Evolutionary conservation across 2,888 invertebrate genomes (phyloP), one percentile per base, ranked within the genome.

Genomic region (Nemapogon koenigi): DNA sequence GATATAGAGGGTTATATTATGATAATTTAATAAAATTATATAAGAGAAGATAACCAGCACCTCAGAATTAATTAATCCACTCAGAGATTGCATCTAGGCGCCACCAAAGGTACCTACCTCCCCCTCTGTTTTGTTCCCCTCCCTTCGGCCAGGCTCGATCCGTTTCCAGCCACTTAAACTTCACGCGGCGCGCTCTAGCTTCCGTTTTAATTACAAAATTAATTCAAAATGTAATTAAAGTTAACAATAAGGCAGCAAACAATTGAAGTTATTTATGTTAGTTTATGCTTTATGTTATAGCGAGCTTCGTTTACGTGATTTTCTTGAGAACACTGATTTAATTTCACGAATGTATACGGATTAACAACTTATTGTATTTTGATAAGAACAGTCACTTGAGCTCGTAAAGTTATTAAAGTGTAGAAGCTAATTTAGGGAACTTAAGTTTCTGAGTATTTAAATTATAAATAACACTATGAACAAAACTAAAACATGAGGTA

Each of bases 191-290:
- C 73, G 71, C 76, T 75, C 75, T 72, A 76, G 79, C 80, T 79
- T 80, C 80, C 78, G 80, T 79, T 80, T 80, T 80, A 80, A 80
- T 80, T 80, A 79, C 78, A 75, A 80, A 80, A 80, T 80, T 80
- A 80, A 80, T 80, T 80, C 79, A 80, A 79, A 80, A 79, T 78
- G 80, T 80, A 80, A 80, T 80, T 80, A 80, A 80, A 80, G 75
- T 79, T 80, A 78, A 80, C 80, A 80, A 80, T 80, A 78, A 79
- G 76, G 73, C 75, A 66, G 75, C 78, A 71, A 80, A 80, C 80
- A 80, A 79, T 80, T 79, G 79, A 78, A 76, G 80, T 78, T 79
- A 79, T 80, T 76, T 79, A 78, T 78, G 76, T 79, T 73, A 76
- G 78, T 79, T 78, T 78, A 79, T 76, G 76, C 68, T 72, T 72